Conservation (phyloP, 2,797 vertebrate species). For the Chrysocyon brachyurus region DNA sequence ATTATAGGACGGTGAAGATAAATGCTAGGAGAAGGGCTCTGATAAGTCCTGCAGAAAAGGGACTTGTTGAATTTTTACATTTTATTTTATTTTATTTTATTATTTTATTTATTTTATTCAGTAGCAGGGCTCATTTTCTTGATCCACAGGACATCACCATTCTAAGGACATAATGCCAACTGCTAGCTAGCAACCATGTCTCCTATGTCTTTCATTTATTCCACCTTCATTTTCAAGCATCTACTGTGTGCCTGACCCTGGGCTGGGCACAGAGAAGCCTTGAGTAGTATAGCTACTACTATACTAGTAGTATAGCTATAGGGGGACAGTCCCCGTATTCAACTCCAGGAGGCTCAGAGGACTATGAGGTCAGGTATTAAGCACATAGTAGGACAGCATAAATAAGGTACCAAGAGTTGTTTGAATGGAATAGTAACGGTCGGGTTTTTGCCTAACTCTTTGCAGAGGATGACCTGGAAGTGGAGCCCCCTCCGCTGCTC, state of each 20-base stretch:
- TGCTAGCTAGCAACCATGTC: not conserved
- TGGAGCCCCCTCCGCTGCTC: not conserved
- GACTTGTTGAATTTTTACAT: not conserved
- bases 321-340: not conserved
- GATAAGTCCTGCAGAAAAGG: not conserved
- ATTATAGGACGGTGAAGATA: not conserved
- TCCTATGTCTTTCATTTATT: not conserved
- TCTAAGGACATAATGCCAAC: not conserved
- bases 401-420: not conserved
- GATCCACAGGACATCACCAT: not conserved
- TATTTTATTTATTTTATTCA: not conserved
- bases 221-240: not conserved
- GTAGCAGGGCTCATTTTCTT: not conserved
- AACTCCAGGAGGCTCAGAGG: not conserved
- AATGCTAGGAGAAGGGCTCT: not conserved
- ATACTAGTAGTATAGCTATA: not conserved
- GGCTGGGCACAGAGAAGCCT: not conserved
- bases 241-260: not conserved
- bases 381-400: not conserved
- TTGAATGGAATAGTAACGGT: not conserved
- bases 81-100: too few relatives aligned
- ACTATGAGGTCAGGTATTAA: too few relatives aligned
- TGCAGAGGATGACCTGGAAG: slow-evolving; percentile 56
- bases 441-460: not conserved
- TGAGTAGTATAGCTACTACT: too few relatives aligned